Percentiles rank a stretch among this genome's conserved stretches.
phyloP scores from a whole-genome alignment of 2,113 vertebrate species.

The Spermophilus dauricus region DNA sequence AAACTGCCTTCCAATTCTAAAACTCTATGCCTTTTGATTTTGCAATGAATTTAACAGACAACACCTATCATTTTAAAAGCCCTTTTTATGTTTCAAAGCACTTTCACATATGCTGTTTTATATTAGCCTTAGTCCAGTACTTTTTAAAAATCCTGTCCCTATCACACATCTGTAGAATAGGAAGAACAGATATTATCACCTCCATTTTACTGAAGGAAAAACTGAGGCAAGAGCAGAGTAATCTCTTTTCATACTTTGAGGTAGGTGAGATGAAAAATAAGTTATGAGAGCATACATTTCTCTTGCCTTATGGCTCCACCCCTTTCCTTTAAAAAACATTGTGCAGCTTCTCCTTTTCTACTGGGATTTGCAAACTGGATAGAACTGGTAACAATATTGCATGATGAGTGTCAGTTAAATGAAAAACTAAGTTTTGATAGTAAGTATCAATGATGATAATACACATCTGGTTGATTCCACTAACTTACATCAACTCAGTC shows the following conservation, averaged over 20 bases:
- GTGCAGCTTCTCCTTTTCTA: neutral
- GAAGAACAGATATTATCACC: neutral
- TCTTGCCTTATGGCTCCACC: fast-evolving
- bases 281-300: neutral
- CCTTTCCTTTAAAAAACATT: neutral
- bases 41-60: slow-evolving; percentile 58
- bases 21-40: slow-evolving; percentile 36
- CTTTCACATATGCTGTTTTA: slow-evolving; percentile 58
- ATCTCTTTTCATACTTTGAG: neutral
- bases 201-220: slow-evolving; percentile 42
- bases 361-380: neutral
- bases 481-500: neutral
- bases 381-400: neutral
- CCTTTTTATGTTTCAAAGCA: slow-evolving; percentile 63
- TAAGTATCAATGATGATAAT: neutral
- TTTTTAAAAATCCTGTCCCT: neutral
- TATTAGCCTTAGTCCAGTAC: slow-evolving; percentile 44
- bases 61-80: slow-evolving; percentile 64
- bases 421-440: neutral
- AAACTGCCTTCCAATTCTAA: slow-evolving; percentile 43
- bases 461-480: neutral
- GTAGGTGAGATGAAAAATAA: neutral
- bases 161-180: slow-evolving; percentile 11
- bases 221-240: neutral
- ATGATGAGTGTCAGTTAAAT: neutral